Percentiles rank a stretch among this genome's conserved stretches.
phyloP scores from a whole-genome alignment of 2,113 vertebrate species.

The Mystacornis crossleyi region DNA sequence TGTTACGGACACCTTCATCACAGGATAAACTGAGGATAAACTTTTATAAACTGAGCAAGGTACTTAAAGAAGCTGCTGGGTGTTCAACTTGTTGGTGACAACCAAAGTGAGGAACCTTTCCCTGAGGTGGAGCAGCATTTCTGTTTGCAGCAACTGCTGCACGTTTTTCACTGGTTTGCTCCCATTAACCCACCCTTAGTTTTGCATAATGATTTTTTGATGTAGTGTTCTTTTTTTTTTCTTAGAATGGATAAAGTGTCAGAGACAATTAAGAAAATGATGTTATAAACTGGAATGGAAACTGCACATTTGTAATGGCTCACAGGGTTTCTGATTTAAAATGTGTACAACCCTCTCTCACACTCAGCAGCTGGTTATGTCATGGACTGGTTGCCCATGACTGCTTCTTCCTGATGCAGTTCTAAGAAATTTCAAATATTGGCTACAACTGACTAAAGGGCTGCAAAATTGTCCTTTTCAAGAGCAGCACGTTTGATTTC shows the following conservation, averaged over 20 bases:
- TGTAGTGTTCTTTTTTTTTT: background rate
- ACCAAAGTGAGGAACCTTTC: background rate
- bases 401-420: background rate
- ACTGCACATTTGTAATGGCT: background rate
- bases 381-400: background rate
- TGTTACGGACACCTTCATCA: background rate
- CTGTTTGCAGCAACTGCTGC: background rate
- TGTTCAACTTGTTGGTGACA: background rate
- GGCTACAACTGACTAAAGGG: background rate
- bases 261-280: background rate
- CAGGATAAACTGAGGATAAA: too few relatives aligned
- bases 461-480: background rate
- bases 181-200: background rate
- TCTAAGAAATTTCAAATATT: background rate
- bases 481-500: background rate
- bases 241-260: background rate
- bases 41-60: background rate
- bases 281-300: background rate
- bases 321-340: background rate
- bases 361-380: background rate
- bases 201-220: background rate
- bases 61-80: background rate
- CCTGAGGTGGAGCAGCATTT: background rate
- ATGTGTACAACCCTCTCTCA: background rate
- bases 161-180: background rate